Conservation (phyloP, 2,113 vertebrate species). For the Mugil cephalus region DNA sequence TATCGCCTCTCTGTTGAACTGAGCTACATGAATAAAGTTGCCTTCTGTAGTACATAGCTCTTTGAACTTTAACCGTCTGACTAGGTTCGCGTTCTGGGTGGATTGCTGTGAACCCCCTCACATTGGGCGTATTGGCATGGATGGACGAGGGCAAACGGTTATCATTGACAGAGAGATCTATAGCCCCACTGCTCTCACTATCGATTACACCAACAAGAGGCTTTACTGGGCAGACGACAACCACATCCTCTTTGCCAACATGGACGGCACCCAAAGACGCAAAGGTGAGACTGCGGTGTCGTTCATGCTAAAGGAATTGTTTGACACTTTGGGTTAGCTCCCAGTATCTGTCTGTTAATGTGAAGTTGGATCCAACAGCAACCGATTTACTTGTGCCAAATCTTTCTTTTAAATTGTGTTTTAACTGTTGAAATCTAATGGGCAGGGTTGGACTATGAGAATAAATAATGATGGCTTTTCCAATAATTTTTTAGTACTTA, state of each 20-base stretch:
- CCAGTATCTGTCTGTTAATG: no score
- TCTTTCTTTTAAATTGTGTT: no score
- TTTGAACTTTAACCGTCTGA: conserved; percentile 26
- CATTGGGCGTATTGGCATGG: conserved; percentile 96
- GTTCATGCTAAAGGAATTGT: neutral
- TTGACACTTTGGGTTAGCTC: neutral
- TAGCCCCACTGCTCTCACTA: conserved; percentile 93
- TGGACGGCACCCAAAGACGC: conserved; percentile 93
- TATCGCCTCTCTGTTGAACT: no score
- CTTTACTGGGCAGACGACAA: conserved; percentile 98
- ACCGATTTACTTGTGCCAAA: no score
- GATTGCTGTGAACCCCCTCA: conserved; percentile 95
- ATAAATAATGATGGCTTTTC: no score
- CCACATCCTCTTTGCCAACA: conserved; percentile 95
- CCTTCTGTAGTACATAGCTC: neutral
- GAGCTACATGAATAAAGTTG: neutral
- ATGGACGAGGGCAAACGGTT: conserved; percentile 90
- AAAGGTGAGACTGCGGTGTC: conserved; percentile 85
- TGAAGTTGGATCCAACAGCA: no score
- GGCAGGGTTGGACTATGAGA: no score
- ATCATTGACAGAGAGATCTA: conserved; percentile 94
- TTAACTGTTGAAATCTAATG: no score
- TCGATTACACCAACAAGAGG: conserved; percentile 96
- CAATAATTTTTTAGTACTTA: no score
- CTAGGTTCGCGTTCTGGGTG: conserved; percentile 97